Evolutionary conservation across 2,888 invertebrate genomes (phyloP), one percentile per base, ranked within the genome.

Genomic region (Agrochola macilenta): DNA sequence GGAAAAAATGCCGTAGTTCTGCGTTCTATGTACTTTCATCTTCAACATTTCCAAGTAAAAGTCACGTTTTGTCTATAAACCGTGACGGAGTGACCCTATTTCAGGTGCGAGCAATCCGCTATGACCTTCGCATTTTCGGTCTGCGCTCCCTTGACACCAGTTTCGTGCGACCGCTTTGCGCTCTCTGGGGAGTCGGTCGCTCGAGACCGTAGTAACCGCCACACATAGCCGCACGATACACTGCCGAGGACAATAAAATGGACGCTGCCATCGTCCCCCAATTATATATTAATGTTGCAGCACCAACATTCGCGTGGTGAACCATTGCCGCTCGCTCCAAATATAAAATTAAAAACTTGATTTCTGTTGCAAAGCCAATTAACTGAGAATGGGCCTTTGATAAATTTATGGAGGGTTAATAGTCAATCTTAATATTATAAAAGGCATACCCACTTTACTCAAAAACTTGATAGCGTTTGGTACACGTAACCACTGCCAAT

Each of bases 71-170:
- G 92, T 92, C 92, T 92, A 94, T 94, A 93, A 94, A 93, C 89
- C 91, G 93, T 93, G 93, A 92, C 92, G 89, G 91, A 93, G 93
- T 94, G 93, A 94, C 94, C 94, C 93, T 94, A 94, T 94, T 94
- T 93, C 91, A 93, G 93, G 93, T 93, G 93, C 93, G 91, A 93
- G 92, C 95, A 95, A 95, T 95, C 94, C 93, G 91, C 90, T 90
- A 90, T 93, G 93, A 95, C 95, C 95, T 96, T 95, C 94, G 92
- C 95, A 95, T 95, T 95, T 95, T 93, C 89, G 87, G 91, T 84
- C 90, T 92, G 88, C 89, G 89, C 90, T 93, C 93, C 94, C 94
- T 87, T 90, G 93, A 91, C 90, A 88, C 89, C 91, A 90, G 93
- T 93, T 92, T 91, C 93, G 92, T 94, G 94, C 92, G 93, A 90